Evolutionary conservation across 2,113 vertebrate genomes (phyloP), one percentile per base, ranked within the genome.

Genomic region (Mus pahari): DNA sequence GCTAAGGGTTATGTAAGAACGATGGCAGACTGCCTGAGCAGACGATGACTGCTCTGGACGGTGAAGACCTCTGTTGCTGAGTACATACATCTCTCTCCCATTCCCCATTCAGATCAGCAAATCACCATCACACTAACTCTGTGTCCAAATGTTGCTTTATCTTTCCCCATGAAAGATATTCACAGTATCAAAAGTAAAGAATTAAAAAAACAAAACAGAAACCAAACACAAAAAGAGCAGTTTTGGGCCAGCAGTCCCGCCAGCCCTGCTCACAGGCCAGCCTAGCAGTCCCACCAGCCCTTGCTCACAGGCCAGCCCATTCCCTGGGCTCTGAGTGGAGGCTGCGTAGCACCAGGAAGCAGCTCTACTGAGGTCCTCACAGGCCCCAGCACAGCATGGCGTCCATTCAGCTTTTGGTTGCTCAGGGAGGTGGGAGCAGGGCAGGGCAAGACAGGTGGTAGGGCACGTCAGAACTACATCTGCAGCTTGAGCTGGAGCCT

Each of bases 131-230:
- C 97, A 97, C 96, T 48, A 39, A 89, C 73, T 98, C 97, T 98
- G 98, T 99, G 98, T 98, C 98, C 99, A 99, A 99, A 99, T 98
- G 98, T 99, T 98, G 98, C 98, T 98, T 99, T 99, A 99, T 99
- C 99, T 99, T 99, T 99, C 99, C 45, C 97, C 98, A 98, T 88
- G 99, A 99, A 99, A 99, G 99, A 99, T 99, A 98, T 99, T 99
- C 99, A 99, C 99, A 99, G 99, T 99, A 99, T 99, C 99, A 99
- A 99, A 99, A 99, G 98, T 99, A 99, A 99, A 98, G 98, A 98
- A 99, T 98, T 95, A 96, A 86, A 95, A 94, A 94, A 97, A 95
- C 3, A 97, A 73, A 55, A 73, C 64, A 53, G 28, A 98, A 98
- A 96, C 28, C 91, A 77, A 98, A 98, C 97, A 96, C 96, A 97